Evolutionary conservation across 2,888 invertebrate genomes (phyloP).

Genomic region (Anarsia innoxiella): DNA sequence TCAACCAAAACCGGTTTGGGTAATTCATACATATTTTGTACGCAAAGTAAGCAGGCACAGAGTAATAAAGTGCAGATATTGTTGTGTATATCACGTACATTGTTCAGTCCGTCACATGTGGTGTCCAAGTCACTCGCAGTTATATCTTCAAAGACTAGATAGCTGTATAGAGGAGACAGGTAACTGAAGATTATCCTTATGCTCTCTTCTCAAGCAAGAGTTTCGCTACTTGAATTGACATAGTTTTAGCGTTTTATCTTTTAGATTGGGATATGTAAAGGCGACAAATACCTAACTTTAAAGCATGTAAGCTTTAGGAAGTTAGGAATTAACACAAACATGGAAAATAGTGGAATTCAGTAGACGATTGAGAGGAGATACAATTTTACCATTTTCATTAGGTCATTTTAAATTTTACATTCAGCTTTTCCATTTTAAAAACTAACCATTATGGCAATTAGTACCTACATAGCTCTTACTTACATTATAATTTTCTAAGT

Average conservation of each 20-base stretch:
- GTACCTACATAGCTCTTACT: too few relatives aligned
- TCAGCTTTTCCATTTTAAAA: too few relatives aligned
- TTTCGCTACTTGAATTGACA: background rate
- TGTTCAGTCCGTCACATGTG: constrained; percentile 20
- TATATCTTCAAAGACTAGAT: constrained; percentile 25
- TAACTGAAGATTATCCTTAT: too few relatives aligned
- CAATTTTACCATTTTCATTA: too few relatives aligned
- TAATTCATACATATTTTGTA: constrained; percentile 4
- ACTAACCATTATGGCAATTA: too few relatives aligned
- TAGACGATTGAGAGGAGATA: too few relatives aligned
- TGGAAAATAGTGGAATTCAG: too few relatives aligned
- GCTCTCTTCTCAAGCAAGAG: constrained; percentile 9
- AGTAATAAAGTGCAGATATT: constrained; percentile 29
- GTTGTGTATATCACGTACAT: constrained; percentile 21
- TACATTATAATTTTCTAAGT: too few relatives aligned
- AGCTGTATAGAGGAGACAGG: too few relatives aligned
- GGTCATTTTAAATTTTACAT: too few relatives aligned
- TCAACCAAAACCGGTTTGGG: too few relatives aligned
- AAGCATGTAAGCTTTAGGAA: background rate
- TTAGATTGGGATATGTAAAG: background rate
- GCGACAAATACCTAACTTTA: background rate
- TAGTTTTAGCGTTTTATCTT: background rate
- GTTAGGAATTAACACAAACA: background rate
- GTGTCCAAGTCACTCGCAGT: constrained; percentile 24
- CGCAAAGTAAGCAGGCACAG: background rate